phyloP scores from a whole-genome alignment of 1,140 invertebrate genomes.

The Diabrotica virgifera region DNA sequence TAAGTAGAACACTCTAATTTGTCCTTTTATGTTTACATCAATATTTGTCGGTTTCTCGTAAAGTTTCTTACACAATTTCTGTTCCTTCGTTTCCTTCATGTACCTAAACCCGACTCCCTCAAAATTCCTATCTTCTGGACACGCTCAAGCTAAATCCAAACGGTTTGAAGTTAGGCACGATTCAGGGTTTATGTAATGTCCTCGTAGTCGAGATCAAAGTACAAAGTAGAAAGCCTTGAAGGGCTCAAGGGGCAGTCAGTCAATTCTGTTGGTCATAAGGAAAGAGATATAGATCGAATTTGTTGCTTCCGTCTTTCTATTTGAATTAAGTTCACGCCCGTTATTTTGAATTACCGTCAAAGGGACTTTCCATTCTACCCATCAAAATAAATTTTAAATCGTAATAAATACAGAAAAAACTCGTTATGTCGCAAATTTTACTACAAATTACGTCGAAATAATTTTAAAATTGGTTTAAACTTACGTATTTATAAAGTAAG shows the following conservation, averaged over 20 bases:
- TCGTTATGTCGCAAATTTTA: too few species aligned
- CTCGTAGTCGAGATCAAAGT: constrained; percentile 10
- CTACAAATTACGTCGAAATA: too few species aligned
- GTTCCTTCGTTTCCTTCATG: not conserved
- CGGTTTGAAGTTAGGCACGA: constrained; percentile 8
- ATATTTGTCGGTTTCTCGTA: too few species aligned
- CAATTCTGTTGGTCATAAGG: not conserved
- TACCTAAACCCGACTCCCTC: not conserved
- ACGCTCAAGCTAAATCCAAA: constrained; percentile 2
- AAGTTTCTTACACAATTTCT: not conserved
- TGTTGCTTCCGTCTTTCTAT: not conserved
- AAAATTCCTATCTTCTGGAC: not conserved
- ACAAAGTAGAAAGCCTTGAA: constrained; percentile 2
- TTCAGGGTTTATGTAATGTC: constrained; percentile 6
- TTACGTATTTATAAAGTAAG: too few species aligned
- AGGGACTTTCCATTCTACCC: too few species aligned
- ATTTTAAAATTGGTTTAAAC: too few species aligned
- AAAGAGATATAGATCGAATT: not conserved
- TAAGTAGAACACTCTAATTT: too few species aligned
- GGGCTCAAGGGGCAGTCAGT: constrained; percentile 1
- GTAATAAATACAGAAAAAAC: too few species aligned
- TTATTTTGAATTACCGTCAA: too few species aligned
- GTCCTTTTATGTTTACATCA: too few species aligned
- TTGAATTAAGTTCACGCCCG: too few species aligned
- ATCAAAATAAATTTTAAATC: too few species aligned